A percentile compares a stretch with the other conserved stretches of the same genome.
These are phyloP conservation scores for Apodemus agrarius DNA, from an alignment of 2,797 vertebrate genomes.

Conservation along the genomic window DNA sequence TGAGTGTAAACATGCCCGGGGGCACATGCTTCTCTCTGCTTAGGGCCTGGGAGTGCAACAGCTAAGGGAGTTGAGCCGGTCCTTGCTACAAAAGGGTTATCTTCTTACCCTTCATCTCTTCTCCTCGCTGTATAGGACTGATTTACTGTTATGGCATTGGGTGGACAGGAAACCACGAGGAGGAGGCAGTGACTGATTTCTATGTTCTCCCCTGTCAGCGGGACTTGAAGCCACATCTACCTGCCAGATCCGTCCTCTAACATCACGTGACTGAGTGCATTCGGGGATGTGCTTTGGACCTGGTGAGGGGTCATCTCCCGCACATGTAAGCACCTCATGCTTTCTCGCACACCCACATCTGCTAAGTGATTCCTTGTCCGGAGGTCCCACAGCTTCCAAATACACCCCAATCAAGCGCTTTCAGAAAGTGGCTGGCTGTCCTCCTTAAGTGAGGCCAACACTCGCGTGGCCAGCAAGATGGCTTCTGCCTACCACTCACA, in stretches of 20 bases:
- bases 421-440: not conserved
- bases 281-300: not conserved
- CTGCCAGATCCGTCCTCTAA: not conserved
- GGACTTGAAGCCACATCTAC: not conserved
- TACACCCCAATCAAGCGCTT: not conserved
- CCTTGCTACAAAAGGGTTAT: not conserved
- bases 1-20: not conserved
- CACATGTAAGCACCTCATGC: accelerated
- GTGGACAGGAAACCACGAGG: not conserved
- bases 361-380: not conserved
- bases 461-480: accelerated
- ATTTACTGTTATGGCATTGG: not conserved
- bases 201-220: not conserved
- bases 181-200: not conserved
- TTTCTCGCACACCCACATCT: not conserved
- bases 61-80: not conserved
- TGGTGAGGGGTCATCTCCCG: not conserved
- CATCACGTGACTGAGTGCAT: not conserved
- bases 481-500: not conserved
- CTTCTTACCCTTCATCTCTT: accelerated
- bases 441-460: not conserved
- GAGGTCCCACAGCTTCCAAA: not conserved
- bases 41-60: not conserved
- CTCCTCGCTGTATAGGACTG: not conserved
- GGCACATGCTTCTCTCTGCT: not conserved